Conservation (phyloP, 2,113 vertebrate species). For the Protobothrops flavoviridis region DNA sequence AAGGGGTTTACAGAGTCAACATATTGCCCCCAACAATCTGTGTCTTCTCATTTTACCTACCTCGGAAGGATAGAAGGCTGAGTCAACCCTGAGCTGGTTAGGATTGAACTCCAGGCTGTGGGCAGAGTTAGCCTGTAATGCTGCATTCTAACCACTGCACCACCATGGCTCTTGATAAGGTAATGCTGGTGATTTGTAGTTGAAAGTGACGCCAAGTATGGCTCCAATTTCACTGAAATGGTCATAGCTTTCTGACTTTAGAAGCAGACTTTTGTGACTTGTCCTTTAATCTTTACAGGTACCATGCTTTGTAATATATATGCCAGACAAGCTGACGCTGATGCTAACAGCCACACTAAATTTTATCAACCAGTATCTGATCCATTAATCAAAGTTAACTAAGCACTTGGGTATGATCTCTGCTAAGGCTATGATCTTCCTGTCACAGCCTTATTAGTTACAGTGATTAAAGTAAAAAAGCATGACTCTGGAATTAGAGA, state of each 20-base stretch:
- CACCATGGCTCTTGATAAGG: neutral
- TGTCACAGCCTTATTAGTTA: slow-evolving; percentile 1
- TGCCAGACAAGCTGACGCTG: neutral
- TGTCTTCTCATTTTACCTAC: too few species aligned
- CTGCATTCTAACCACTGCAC: too few species aligned
- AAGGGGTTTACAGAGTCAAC: too few species aligned
- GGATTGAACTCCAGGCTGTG: too few species aligned
- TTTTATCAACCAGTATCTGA: neutral
- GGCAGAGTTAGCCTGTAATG: too few species aligned
- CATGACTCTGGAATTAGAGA: neutral
- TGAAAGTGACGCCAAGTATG: neutral
- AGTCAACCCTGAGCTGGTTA: too few species aligned
- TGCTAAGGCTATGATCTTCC: neutral
- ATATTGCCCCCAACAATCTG: too few species aligned
- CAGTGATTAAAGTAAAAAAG: neutral
- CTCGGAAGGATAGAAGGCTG: too few species aligned
- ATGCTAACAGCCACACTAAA: neutral
- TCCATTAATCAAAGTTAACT: neutral
- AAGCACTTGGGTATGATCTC: slow-evolving; percentile 3
- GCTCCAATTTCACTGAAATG: neutral
- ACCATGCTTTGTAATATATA: neutral
- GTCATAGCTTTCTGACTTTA: neutral
- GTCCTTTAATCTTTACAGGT: neutral
- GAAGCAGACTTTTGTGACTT: neutral
- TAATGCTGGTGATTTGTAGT: neutral